phyloP scores from a whole-genome alignment of 2,113 vertebrate genomes.

The Aix galericulata region DNA sequence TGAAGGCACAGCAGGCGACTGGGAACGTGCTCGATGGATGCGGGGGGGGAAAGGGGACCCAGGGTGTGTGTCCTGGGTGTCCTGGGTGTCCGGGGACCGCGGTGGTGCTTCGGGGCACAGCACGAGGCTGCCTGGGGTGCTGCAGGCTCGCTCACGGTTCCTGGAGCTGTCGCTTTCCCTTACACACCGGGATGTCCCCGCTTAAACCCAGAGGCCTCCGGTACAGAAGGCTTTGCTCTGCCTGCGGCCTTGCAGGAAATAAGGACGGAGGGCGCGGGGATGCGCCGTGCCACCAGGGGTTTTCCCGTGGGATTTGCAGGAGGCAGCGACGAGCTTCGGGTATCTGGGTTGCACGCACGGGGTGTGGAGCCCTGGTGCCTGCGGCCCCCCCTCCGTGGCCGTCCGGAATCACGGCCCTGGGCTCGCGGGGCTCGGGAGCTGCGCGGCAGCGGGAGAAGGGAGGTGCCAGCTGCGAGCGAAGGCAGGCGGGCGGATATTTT shows the following conservation, averaged over 20 bases:
- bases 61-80: too few species aligned
- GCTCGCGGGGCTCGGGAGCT: not conserved
- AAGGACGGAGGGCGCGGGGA: not conserved
- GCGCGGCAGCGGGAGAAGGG: not conserved
- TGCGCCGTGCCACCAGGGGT: not conserved
- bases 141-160: not conserved
- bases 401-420: not conserved
- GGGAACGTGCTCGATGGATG: not conserved
- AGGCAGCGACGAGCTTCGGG: not conserved
- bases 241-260: fast-evolving
- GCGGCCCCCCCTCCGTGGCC: not conserved
- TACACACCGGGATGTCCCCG: fast-evolving
- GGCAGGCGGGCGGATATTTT: conserved; percentile 22
- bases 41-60: too few species aligned
- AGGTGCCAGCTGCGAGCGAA: not conserved
- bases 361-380: fast-evolving
- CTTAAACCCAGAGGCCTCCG: not conserved
- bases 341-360: not conserved
- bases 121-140: not conserved
- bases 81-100: too few species aligned
- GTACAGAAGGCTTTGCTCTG: not conserved
- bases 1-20: fast-evolving
- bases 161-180: not conserved
- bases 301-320: not conserved
- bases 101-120: not conserved